These are phyloP conservation scores for Babylonia areolata DNA, from an alignment of 1,140 invertebrate genomes.

Conservation along the genomic window DNA sequence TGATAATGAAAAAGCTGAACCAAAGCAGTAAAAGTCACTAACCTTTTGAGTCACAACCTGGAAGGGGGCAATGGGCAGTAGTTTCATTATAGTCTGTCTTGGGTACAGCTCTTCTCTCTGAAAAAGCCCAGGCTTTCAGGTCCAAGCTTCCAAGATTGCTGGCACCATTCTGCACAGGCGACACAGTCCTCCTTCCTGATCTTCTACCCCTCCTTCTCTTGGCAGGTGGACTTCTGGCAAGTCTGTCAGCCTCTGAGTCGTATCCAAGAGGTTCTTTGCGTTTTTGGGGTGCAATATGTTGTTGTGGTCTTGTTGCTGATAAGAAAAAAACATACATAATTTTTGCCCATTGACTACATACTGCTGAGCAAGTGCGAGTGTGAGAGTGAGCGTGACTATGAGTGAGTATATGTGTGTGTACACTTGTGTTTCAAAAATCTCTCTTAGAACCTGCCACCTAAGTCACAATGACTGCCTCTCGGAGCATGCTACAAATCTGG, in stretches of 20 bases:
- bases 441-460: too few species aligned
- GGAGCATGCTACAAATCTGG: too few species aligned
- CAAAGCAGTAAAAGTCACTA: not conserved
- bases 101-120: conserved; percentile 66
- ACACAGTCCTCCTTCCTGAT: not conserved
- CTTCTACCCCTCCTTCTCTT: conserved; percentile 33
- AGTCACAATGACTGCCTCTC: too few species aligned
- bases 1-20: too few species aligned
- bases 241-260: conserved; percentile 29
- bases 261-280: conserved; percentile 31
- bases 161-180: conserved; percentile 30
- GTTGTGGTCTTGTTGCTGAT: not conserved
- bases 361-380: too few species aligned
- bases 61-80: conserved; percentile 84
- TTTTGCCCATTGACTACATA: too few species aligned
- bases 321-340: not conserved
- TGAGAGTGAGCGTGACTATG: too few species aligned
- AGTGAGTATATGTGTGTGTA: too few species aligned
- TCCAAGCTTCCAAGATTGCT: conserved; percentile 38
- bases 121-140: conserved; percentile 55
- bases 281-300: not conserved
- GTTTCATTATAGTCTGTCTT: conserved; percentile 71
- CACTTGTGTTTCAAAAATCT: too few species aligned
- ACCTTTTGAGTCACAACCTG: conserved; percentile 88
- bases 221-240: conserved; percentile 38